These are phyloP conservation scores for Nemotelus pantherinus DNA, from an alignment of 2,888 invertebrate species.

Conservation along the genomic window DNA sequence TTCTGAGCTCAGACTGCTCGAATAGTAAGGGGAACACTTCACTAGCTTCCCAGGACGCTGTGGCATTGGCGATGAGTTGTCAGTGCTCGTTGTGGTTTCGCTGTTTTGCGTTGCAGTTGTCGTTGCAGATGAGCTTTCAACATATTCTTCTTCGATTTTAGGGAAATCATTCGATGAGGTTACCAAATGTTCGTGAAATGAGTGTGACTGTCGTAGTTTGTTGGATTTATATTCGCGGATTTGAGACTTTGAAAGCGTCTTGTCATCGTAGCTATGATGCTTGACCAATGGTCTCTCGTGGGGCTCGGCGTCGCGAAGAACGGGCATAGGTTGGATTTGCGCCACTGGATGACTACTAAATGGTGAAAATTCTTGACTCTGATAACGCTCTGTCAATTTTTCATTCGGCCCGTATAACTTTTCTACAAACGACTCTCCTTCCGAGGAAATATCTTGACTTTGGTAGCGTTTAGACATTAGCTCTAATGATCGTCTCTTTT, in stretches of 20 bases:
- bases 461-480: slow-evolving; percentile 69
- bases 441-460: slow-evolving; percentile 70
- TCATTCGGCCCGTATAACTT: slow-evolving; percentile 72
- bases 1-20: slow-evolving; percentile 78
- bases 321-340: slow-evolving; percentile 45
- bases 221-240: slow-evolving; percentile 72
- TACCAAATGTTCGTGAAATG: slow-evolving; percentile 72
- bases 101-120: slow-evolving; percentile 67
- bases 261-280: slow-evolving; percentile 74
- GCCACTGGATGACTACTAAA: slow-evolving; percentile 41
- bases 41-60: slow-evolving; percentile 67
- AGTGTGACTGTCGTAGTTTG: slow-evolving; percentile 71
- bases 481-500: slow-evolving; percentile 66
- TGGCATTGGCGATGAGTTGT: slow-evolving; percentile 62
- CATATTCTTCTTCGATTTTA: slow-evolving; percentile 68
- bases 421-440: slow-evolving; percentile 67
- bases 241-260: slow-evolving; percentile 71
- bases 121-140: slow-evolving; percentile 65
- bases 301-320: slow-evolving; percentile 66
- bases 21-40: slow-evolving; percentile 79
- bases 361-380: slow-evolving; percentile 70
- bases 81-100: slow-evolving; percentile 66
- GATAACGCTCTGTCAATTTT: slow-evolving; percentile 72
- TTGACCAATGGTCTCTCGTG: slow-evolving; percentile 71
- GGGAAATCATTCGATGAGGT: slow-evolving; percentile 68